phyloP scores from a whole-genome alignment of 2,113 vertebrate genomes.

The Uria aalge region DNA sequence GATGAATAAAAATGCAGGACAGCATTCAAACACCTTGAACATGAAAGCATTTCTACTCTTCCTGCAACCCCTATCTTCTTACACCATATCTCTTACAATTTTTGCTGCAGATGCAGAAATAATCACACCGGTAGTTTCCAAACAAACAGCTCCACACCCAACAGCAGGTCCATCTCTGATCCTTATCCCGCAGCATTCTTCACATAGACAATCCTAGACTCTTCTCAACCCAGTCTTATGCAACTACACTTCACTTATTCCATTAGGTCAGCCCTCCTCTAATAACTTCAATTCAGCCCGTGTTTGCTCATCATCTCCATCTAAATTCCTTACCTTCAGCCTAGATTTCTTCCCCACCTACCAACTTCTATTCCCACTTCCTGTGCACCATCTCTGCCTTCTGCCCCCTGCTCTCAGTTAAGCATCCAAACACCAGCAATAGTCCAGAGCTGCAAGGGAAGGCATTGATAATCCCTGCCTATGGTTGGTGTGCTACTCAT shows the following conservation, averaged over 20 bases:
- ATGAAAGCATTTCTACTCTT: background rate
- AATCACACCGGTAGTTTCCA: background rate
- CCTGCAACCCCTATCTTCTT: background rate
- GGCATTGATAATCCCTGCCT: background rate
- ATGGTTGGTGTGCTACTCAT: background rate
- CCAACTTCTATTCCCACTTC: background rate
- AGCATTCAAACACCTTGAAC: background rate
- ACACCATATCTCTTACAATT: background rate
- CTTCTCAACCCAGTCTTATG: too few relatives aligned
- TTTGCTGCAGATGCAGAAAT: background rate
- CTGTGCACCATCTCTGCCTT: background rate
- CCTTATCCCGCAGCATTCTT: background rate
- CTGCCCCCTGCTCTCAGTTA: background rate
- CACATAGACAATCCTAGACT: background rate
- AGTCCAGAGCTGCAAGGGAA: background rate
- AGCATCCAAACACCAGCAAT: background rate
- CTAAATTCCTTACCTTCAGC: background rate
- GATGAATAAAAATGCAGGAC: background rate
- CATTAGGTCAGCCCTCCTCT: background rate
- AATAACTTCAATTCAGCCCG: background rate
- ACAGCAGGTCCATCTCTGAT: background rate
- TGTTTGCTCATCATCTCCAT: background rate
- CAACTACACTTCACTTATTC: background rate
- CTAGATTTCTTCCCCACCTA: background rate
- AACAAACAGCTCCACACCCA: background rate